A percentile compares a stretch with the other conserved stretches of the same genome.
phyloP scores from a whole-genome alignment of 37 sponge, comb jelly and placozoan genomes.

The Axinella damicornis region DNA sequence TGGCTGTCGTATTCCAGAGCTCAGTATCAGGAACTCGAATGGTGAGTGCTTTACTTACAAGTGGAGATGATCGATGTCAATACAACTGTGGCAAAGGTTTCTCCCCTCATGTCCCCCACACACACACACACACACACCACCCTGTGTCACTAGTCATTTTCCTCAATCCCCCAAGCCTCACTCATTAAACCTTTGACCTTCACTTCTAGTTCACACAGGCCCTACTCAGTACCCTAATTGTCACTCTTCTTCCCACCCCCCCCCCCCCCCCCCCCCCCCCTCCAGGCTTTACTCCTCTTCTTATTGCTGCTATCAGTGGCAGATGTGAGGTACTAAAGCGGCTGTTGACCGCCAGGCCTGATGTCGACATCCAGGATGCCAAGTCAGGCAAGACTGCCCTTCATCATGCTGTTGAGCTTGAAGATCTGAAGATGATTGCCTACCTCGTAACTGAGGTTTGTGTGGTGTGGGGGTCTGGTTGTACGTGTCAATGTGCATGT shows the following conservation, averaged over 20 bases:
- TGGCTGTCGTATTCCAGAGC: constrained; percentile 77
- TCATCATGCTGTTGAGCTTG: constrained; percentile 79
- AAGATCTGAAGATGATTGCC: constrained; percentile 79
- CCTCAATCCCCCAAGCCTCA: too few species aligned
- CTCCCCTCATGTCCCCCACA: too few species aligned
- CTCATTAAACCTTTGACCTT: too few species aligned
- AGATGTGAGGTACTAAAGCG: constrained; percentile 58
- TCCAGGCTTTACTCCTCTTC: constrained; percentile 79
- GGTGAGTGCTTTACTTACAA: constrained; percentile 55
- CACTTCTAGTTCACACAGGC: too few species aligned
- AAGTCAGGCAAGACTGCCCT: constrained; percentile 87
- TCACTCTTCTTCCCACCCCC: too few species aligned
- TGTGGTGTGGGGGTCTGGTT: constrained; percentile 21
- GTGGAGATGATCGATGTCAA: too few species aligned
- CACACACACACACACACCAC: too few species aligned
- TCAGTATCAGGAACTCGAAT: constrained; percentile 62
- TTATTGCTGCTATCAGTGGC: constrained; percentile 67
- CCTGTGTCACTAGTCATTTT: too few species aligned
- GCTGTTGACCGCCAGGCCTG: constrained; percentile 58
- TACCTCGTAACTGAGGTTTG: constrained; percentile 78
- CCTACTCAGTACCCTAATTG: too few species aligned
- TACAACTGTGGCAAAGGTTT: too few species aligned
- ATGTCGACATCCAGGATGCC: constrained; percentile 77
- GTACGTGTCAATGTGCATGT: too few species aligned
- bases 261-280: background rate